Base-by-base conservation (phyloP, 2,113 vertebrate genomes). In the Xiphias gladius region DNA sequence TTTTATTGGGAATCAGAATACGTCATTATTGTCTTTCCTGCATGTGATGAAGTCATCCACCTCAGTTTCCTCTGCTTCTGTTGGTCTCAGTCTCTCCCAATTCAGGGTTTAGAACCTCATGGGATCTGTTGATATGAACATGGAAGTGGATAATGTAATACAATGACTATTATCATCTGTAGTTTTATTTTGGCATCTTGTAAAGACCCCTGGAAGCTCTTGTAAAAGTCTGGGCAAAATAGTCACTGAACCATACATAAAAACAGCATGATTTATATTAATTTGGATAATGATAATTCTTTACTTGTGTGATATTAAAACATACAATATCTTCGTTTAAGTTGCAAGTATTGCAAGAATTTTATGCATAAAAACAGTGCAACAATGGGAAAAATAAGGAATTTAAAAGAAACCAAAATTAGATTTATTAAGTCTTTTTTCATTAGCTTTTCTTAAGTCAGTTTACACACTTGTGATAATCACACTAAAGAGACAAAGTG, bases 41-140 rank as follows among this genome's bases (percentile, higher is more conserved):
- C 74, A 65, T 69, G 43, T 85, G 74, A 78, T 83, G 62, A 89
- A 78, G 57, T 84, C 79, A 86, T 82, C 61, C 28, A 68, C 17
- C 50, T 80, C 37, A 1, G 16, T 41, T 73, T 74, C 24, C 78
- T 41, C 75, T 85, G 81, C 75, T 80, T 89, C 87, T 54, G 20
- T 75, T 86, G 80, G 58, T 77, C 74, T 66, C 16, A 73, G 52
- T 73, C 52, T 65, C 35, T 83, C 54, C 81, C 62, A 76, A 2
- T 0, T 1, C 59, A 64, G 57, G 13, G 20, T 57, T 69, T 46
- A 43, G 19, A 65, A 26, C 46, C 71, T 32, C 55, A 17, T 35
- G 55, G 1, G 80, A 48, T 76, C 35, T 70, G 30, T 12, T 73
- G 14, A 82, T 28, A 46, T 54, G 26, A 65, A 46, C 74, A 57